phyloP scores from a whole-genome alignment of 2,113 vertebrate genomes.

The Budorcas taxicolor region DNA sequence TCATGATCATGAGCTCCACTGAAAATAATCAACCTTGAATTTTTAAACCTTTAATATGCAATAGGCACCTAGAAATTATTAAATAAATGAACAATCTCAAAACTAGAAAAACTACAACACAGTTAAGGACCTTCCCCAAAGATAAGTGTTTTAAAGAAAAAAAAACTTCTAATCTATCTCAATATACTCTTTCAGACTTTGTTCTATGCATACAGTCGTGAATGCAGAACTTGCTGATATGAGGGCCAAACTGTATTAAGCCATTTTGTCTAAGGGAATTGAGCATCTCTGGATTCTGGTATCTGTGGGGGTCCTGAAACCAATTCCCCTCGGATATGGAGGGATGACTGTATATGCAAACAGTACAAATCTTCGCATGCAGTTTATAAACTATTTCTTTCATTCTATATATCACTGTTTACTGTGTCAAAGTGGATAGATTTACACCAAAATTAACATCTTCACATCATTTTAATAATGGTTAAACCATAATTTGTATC shows the following conservation, averaged over 20 bases:
- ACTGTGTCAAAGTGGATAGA: neutral
- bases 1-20: neutral
- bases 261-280: neutral
- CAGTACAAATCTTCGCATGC: neutral
- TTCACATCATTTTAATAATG: neutral
- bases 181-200: neutral
- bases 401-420: neutral
- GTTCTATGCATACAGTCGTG: neutral
- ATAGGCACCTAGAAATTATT: neutral
- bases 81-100: neutral
- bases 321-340: neutral
- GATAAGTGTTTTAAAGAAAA: neutral
- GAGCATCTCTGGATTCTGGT: neutral
- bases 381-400: neutral
- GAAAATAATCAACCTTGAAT: neutral
- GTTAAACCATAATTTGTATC: neutral
- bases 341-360: neutral
- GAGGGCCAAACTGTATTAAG: neutral
- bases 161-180: neutral
- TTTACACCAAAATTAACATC: neutral
- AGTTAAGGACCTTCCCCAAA: neutral
- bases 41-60: conserved; percentile 1
- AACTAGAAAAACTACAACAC: neutral
- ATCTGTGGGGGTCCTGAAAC: neutral
- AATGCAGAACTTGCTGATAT: neutral